Base-by-base conservation (phyloP, 2,888 invertebrate genomes). In the Atrina japonica region DNA sequence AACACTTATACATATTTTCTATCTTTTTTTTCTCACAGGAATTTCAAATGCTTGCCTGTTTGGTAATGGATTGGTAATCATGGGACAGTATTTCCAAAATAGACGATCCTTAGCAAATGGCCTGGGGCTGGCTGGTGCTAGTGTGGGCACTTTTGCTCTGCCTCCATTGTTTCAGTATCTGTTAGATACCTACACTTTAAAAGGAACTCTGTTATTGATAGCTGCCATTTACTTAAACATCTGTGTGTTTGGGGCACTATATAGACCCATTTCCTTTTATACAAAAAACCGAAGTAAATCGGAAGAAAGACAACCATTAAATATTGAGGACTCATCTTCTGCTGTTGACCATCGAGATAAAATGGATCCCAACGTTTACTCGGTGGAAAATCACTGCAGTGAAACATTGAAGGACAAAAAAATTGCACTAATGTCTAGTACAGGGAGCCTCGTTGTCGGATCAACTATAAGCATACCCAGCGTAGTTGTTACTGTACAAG, bases 141-240 rank as follows among this genome's bases (percentile, higher is more conserved):
- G 86, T 72, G 75, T 86, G n/a, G 87, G 87, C 6, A 83, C 84
- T 75, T 86, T 88, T 77, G 81, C 72, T 9, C 18, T 88, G 27
- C 86, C 87, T 9, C 85, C 85, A 0, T 49, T 87, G n/a, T 73
- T 86, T 9, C 83, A 85, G 60, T 78, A 67, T 52, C 64, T 86
- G 14, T 73, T 88, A 29, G 82, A 86, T 53, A 79, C 61, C 1
- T 88, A 83, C 66, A 65, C 78, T 7, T 63, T 87, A 2, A 70
- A 80, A 67, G 75, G 84, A 9, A 75, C 80, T 14, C 52, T 82
- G 16, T 61, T 83, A 11, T 66, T 83, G 11, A 66, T 85, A 5
- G 81, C 81, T 7, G 86, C 73, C 11, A 56, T 86, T 6, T 86
- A 86, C 58, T 60, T 85, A 29, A 75, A 86, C 61, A 75, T 83